Evolutionary conservation across 2,113 vertebrate species (phyloP), one percentile per base, ranked within the genome.

Genomic region (Periophthalmodon schlosseri): DNA sequence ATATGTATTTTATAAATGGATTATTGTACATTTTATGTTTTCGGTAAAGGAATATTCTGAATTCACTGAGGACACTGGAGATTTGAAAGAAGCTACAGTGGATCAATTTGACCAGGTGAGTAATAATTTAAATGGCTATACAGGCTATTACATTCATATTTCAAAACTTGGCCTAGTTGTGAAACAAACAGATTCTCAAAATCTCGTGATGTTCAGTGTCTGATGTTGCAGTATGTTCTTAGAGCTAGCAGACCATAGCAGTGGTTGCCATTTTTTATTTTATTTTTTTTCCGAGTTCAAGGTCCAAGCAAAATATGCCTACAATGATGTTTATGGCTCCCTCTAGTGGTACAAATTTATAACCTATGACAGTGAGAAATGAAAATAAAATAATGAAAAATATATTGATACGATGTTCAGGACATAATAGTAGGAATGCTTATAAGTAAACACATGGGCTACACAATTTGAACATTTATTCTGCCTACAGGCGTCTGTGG

Each of bases 71-170:
- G 74, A 84, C 11, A 57, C 3, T 34, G 81, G 73, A 56, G 20
- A 70, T 7, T 1, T 77, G 20, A 39, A 9, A 1, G 0, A 60
- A 61, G 10, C 14, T 2, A 73, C n/a, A 56, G 73, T 28, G 0
- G 60, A 34, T 34, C 91, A 81, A 7, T 85, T 84, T 39, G 77
- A 91, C 86, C 83, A 85, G 89, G 91, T 93, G 84, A 77, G 78
- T 24, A 39, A n/a, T 39, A 3, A 18, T 34, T 16, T 18, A 63
- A 33, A 28, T 60, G 11, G 9, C 57, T 28, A 28, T 15, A 9
- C 1, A 9, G 7, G 4, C 20, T 24, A 28, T 15, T 28, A 14
- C 13, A 24, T 23, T 24, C 23, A 60, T 0, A 5, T 24, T 24
- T 4, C 1, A 23, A 24, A 20, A 6, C 39, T 44, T 44, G 39